Evolutionary conservation across 2,888 invertebrate genomes (phyloP).

Genomic region (Patella pellucida): DNA sequence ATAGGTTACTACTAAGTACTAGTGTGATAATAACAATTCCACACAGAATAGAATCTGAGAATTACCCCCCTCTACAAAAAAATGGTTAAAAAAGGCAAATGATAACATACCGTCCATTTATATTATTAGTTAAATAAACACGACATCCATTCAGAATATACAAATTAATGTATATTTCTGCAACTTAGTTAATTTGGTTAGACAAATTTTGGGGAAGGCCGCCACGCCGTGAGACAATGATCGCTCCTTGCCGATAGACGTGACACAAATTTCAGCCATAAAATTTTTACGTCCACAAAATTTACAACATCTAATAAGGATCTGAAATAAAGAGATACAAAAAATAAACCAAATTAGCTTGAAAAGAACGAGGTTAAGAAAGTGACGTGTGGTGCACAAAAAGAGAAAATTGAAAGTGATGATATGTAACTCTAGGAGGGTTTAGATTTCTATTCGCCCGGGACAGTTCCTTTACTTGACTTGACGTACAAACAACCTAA

Average conservation of each 20-base stretch:
- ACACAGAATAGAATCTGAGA: too few relatives aligned
- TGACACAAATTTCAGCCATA: neutral
- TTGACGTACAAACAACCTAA: neutral
- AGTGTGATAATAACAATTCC: too few relatives aligned
- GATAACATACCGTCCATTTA: slow-evolving; percentile 9
- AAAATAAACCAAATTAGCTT: slow-evolving; percentile 8
- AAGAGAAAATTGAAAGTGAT: slow-evolving; percentile 2
- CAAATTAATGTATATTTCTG: too few relatives aligned
- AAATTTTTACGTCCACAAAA: neutral
- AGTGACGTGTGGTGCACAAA: slow-evolving; percentile 4
- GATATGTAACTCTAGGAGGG: neutral
- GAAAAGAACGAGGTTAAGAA: neutral
- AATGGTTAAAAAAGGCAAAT: neutral
- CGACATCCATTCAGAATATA: too few relatives aligned
- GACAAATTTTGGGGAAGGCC: too few relatives aligned
- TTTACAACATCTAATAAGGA: slow-evolving; percentile 4
- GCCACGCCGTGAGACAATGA: neutral
- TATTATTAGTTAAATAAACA: neutral
- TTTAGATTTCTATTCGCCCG: slow-evolving; percentile 1
- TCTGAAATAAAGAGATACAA: slow-evolving; percentile 5
- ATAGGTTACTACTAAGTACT: too few relatives aligned
- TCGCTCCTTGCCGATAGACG: neutral
- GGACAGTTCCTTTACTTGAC: neutral
- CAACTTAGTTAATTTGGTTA: too few relatives aligned
- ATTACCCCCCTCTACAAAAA: too few relatives aligned